These are phyloP conservation scores for Sciurus niger DNA, from an alignment of 2,113 vertebrate genomes.

Conservation along the genomic window DNA sequence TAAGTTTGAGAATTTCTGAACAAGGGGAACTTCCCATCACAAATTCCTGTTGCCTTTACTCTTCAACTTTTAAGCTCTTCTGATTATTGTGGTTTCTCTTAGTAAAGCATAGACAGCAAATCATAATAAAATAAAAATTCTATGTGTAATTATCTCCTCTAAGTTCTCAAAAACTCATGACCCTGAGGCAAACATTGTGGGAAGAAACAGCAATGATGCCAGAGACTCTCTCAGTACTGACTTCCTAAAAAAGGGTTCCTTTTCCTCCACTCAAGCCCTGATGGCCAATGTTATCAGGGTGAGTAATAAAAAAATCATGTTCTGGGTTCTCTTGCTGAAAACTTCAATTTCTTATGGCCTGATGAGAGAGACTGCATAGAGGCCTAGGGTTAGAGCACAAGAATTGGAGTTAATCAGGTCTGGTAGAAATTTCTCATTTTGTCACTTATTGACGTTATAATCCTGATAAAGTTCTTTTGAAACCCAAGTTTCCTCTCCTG, in stretches of 20 bases:
- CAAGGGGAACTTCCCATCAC: not conserved
- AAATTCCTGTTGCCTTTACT: not conserved
- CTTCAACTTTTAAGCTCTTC: not conserved
- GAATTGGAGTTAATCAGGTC: not conserved
- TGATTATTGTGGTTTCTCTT: not conserved
- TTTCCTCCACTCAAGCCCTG: not conserved
- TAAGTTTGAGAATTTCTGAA: not conserved
- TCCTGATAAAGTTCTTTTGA: not conserved
- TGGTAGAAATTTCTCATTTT: not conserved
- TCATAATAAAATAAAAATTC: not conserved
- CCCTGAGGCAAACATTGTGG: not conserved
- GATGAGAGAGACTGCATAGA: not conserved
- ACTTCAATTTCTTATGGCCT: not conserved
- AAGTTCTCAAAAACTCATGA: constrained; percentile 22
- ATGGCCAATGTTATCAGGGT: not conserved
- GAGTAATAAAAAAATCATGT: not conserved
- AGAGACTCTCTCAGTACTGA: not conserved
- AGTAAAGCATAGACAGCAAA: constrained; percentile 8
- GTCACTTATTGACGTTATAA: not conserved
- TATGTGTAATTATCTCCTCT: not conserved
- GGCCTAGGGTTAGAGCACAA: not conserved
- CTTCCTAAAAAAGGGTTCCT: not conserved
- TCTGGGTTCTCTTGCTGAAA: constrained; percentile 30
- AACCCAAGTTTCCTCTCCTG: not conserved
- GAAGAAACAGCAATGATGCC: not conserved